Evolutionary conservation across 2,113 vertebrate genomes (phyloP), one percentile per base, ranked within the genome.

Genomic region (Morone saxatilis): DNA sequence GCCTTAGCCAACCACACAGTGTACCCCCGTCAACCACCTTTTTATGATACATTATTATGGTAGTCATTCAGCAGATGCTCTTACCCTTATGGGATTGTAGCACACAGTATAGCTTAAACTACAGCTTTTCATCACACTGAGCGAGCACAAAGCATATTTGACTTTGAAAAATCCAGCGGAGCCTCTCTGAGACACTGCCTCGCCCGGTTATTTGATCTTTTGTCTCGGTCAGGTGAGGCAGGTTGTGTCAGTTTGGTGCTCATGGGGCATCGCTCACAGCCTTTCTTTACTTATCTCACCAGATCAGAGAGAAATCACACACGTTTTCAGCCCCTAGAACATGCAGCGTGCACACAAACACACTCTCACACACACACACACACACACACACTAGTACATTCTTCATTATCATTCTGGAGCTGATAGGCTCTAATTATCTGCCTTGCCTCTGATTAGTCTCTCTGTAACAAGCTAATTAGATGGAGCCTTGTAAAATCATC

Each of bases 381-480:
- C 59, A 70, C 62, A 68, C 69, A 20, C 60, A 57, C 48, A 48
- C 67, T 43, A 13, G 74, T 70, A 85, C 80, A 87, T 90, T 86
- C 90, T 91, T 90, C 92, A 93, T 95, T 94, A 93, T 93, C 85
- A 92, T 95, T 93, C 92, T 84, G 81, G 74, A 81, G 90, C 90
- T 92, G 91, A 94, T 94, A 88, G 89, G 68, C 87, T 93, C 84
- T 94, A 94, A 95, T 94, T 92, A 95, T 94, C 89, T 92, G 90
- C 88, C 91, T 89, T 91, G 92, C 87, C 91, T 93, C 90, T 95
- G 93, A 95, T 95, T 92, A 94, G 91, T 91, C 87, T 91, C 91
- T 93, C 86, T 89, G 91, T 92, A 93, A 95, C 92, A 87, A 92
- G 92, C 91, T 95, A 93, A 95, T 95, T 94, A 94, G 91, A 93